Evolutionary conservation across 2,888 invertebrate genomes (phyloP), one percentile per base, ranked within the genome.

Genomic region (Deladenus siricidicola): DNA sequence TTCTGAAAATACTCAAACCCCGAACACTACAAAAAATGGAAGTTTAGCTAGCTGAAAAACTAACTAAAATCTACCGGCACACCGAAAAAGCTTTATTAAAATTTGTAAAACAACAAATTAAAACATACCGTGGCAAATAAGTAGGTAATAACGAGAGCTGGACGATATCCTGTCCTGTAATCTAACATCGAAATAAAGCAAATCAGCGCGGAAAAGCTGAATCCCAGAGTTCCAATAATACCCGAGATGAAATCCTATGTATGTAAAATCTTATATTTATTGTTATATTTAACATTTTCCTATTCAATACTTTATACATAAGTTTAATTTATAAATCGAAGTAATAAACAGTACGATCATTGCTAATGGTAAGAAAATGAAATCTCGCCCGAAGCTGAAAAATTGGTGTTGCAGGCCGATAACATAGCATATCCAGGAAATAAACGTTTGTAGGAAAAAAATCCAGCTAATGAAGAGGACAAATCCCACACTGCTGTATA

Each of bases 51-150:
- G n/a, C n/a, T n/a, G n/a, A n/a, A n/a, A n/a, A n/a, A n/a, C n/a
- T n/a, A n/a, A n/a, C n/a, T n/a, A n/a, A n/a, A n/a, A n/a, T n/a
- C n/a, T n/a, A n/a, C n/a, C n/a, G n/a, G n/a, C n/a, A n/a, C n/a
- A n/a, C n/a, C n/a, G n/a, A n/a, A n/a, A n/a, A n/a, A n/a, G n/a
- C n/a, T n/a, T n/a, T n/a, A n/a, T n/a, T n/a, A n/a, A n/a, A n/a
- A n/a, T n/a, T n/a, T n/a, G n/a, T n/a, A n/a, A n/a, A n/a, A n/a
- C n/a, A n/a, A n/a, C n/a, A n/a, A n/a, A n/a, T n/a, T n/a, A n/a
- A n/a, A n/a, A n/a, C 48, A 14, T 28, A 67, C 68, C 47, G 67
- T 65, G 10, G 67, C 51, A 39, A 68, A 65, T 19, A 71, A 39
- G 44, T 70, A 67, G 14, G 63, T 56, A 29, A 67, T 14, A n/a